These are phyloP conservation scores for Metaphire vulgaris DNA, from an alignment of 1,140 invertebrate species.

Conservation along the genomic window DNA sequence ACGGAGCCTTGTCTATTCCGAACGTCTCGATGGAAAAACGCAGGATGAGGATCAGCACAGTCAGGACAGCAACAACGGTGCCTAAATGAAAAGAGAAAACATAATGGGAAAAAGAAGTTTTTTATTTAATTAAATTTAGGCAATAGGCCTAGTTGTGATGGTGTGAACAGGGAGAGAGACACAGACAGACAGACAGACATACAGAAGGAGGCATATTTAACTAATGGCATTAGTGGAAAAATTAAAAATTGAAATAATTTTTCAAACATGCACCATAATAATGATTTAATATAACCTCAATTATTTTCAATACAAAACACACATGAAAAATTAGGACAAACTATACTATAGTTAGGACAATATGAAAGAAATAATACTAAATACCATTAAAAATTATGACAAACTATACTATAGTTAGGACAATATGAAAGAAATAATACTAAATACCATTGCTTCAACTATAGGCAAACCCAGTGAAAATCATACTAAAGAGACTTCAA, in stretches of 20 bases:
- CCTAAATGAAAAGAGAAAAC: constrained; percentile 52
- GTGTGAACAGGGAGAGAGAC: not conserved
- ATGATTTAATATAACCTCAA: not conserved
- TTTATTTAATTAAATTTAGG: not conserved
- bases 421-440: too few relatives aligned
- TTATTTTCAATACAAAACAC: too few relatives aligned
- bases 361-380: too few relatives aligned
- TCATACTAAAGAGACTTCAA: too few relatives aligned
- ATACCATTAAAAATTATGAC: too few relatives aligned
- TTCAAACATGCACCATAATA: not conserved
- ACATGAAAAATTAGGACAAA: too few relatives aligned
- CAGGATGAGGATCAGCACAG: constrained; percentile 87
- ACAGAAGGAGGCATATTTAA: not conserved
- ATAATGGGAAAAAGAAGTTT: not conserved
- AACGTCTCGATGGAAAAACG: constrained; percentile 87
- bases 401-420: too few relatives aligned
- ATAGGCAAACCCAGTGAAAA: too few relatives aligned
- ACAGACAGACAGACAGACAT: not conserved
- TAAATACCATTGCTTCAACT: too few relatives aligned
- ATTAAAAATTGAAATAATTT: not conserved
- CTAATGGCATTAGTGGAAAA: not conserved
- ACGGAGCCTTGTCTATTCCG: constrained; percentile 64
- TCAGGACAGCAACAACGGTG: constrained; percentile 89
- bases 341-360: too few relatives aligned
- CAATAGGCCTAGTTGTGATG: not conserved